phyloP scores from a whole-genome alignment of 1,140 invertebrate species.

The Cotesia glomerata region DNA sequence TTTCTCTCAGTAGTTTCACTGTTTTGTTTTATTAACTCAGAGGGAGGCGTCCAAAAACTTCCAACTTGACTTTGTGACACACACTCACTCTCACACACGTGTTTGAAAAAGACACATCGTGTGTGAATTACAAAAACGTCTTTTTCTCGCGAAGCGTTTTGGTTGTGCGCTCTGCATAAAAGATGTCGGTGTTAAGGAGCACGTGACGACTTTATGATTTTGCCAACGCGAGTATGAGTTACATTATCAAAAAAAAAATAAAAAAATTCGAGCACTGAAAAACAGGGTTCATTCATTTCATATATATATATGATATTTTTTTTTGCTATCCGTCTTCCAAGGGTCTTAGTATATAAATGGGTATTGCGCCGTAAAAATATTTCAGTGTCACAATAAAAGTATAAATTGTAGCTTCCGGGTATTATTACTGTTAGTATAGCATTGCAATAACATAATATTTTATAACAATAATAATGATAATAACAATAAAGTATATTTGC shows the following conservation, averaged over 20 bases:
- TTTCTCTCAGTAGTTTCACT: background rate
- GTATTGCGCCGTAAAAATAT: background rate
- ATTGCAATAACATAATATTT: background rate
- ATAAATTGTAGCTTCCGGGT: background rate
- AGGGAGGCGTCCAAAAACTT: slow-evolving; percentile 39
- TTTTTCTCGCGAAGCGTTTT: slow-evolving; percentile 24
- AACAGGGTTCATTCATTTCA: background rate
- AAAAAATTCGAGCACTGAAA: background rate
- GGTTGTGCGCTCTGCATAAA: slow-evolving; percentile 1
- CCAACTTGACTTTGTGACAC: background rate
- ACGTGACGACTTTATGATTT: slow-evolving; percentile 14
- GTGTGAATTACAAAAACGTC: slow-evolving; percentile 41
- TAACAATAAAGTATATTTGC: too few species aligned
- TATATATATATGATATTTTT: background rate
- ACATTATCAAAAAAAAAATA: background rate
- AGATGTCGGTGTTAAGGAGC: slow-evolving; percentile 10
- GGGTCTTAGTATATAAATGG: background rate
- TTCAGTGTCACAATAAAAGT: background rate
- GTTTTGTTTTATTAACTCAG: slow-evolving; percentile 40
- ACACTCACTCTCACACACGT: too few species aligned
- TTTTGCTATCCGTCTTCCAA: background rate
- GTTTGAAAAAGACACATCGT: slow-evolving; percentile 4
- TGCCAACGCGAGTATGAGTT: background rate
- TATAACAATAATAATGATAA: too few species aligned
- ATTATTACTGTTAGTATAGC: background rate